Conservation (phyloP, 2,888 invertebrate species). For the Nineta flava region DNA sequence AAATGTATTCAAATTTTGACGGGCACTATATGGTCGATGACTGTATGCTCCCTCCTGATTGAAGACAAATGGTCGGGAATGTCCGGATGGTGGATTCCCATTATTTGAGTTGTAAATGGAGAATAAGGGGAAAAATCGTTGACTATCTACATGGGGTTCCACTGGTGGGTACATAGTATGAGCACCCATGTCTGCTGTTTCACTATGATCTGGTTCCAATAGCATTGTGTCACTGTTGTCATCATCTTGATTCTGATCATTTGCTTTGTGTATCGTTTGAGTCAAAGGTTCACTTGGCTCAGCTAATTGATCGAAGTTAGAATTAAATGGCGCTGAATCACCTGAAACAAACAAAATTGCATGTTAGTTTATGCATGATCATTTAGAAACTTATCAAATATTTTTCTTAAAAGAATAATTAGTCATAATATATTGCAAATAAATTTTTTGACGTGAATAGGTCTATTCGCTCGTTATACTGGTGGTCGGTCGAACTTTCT, state of each 20-base stretch:
- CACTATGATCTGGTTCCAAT: background rate
- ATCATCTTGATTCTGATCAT: background rate
- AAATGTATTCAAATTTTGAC: conserved; percentile 27
- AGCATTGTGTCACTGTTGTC: background rate
- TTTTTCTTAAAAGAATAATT: too few relatives aligned
- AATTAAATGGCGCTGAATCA: too few relatives aligned
- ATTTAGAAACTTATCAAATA: too few relatives aligned
- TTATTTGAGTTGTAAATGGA: conserved; percentile 15
- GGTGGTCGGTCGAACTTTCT: too few relatives aligned
- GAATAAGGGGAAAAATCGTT: conserved; percentile 66
- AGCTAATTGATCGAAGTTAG: background rate
- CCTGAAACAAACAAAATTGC: too few relatives aligned
- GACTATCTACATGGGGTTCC: conserved; percentile 38
- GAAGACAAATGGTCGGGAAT: conserved; percentile 41
- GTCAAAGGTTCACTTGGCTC: background rate
- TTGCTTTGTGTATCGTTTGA: background rate
- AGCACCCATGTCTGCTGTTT: background rate
- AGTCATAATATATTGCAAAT: too few relatives aligned
- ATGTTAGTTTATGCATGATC: too few relatives aligned
- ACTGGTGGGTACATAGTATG: background rate
- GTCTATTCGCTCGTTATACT: too few relatives aligned
- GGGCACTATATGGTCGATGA: conserved; percentile 37
- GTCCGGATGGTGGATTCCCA: conserved; percentile 44
- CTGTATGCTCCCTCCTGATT: conserved; percentile 44
- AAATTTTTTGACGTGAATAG: too few relatives aligned